Evolutionary conservation across 2,113 vertebrate genomes (phyloP).

Genomic region (Bufo gargarizans): DNA sequence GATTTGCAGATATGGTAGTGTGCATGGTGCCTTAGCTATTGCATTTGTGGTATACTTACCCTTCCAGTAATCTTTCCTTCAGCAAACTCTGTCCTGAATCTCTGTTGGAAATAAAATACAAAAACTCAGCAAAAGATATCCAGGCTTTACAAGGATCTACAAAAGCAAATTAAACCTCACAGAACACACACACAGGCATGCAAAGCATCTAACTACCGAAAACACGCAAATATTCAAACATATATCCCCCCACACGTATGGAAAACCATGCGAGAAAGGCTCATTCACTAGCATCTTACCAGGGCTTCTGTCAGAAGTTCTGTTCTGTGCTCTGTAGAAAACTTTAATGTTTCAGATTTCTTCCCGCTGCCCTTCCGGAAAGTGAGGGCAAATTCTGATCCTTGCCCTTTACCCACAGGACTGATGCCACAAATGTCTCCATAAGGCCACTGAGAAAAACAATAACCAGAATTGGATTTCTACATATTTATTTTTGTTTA

Average conservation of each 20-base stretch:
- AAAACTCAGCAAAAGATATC: background rate
- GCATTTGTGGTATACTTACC: constrained; percentile 74
- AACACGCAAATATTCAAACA: background rate
- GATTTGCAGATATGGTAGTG: too few relatives aligned
- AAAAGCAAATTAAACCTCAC: background rate
- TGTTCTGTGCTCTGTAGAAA: constrained; percentile 97
- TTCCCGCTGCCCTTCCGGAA: constrained; percentile 96
- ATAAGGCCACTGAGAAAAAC: constrained; percentile 89
- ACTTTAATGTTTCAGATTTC: constrained; percentile 97
- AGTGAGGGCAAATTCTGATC: constrained; percentile 95
- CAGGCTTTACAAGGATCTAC: background rate
- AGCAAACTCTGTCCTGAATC: constrained; percentile 98
- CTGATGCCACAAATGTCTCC: constrained; percentile 95
- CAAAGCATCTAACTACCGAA: background rate
- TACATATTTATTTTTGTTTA: too few relatives aligned
- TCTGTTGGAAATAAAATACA: constrained; percentile 73
- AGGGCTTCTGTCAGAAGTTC: constrained; percentile 97
- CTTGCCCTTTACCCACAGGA: constrained; percentile 96
- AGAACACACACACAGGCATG: background rate
- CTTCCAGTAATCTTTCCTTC: constrained; percentile 98
- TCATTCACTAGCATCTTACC: constrained; percentile 74
- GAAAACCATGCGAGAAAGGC: constrained; percentile 1
- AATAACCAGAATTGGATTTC: too few relatives aligned
- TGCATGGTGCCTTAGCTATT: background rate
- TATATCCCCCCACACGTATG: too few relatives aligned